A percentile compares a stretch with the other conserved stretches of the same genome.
These are phyloP conservation scores for Tenthredo distinguenda DNA, from an alignment of 2,888 invertebrate species.

Conservation along the genomic window DNA sequence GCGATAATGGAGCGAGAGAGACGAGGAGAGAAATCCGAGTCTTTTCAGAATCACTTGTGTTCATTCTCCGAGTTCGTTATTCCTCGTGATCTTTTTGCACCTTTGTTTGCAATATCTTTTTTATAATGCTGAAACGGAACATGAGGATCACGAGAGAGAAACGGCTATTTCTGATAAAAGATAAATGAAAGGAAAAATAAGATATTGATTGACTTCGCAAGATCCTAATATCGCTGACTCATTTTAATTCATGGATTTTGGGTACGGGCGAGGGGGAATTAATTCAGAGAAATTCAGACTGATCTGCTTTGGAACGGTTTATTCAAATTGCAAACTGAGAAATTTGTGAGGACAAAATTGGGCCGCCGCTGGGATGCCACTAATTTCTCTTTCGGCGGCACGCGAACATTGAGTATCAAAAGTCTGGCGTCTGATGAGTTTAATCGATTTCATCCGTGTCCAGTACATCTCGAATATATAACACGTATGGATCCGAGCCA, in stretches of 20 bases:
- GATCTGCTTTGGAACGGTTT: conserved; percentile 14
- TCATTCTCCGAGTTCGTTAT: background rate
- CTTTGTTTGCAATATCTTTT: background rate
- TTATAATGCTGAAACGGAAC: background rate
- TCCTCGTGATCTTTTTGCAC: conserved; percentile 21
- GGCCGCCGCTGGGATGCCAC: conserved; percentile 42
- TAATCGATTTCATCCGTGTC: conserved; percentile 46
- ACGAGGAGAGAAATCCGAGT: background rate
- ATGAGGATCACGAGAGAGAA: conserved; percentile 1
- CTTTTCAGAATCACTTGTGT: conserved; percentile 17
- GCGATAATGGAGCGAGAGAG: conserved; percentile 37
- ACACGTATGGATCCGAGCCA: conserved; percentile 32
- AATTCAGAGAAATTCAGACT: conserved; percentile 7
- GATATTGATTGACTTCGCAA: conserved; percentile 13
- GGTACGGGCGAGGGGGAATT: background rate
- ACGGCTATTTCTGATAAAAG: background rate
- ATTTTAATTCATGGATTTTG: conserved; percentile 15
- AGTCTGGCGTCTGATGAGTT: conserved; percentile 43
- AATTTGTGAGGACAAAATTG: conserved; percentile 46
- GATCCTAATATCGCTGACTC: background rate
- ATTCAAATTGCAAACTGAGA: conserved; percentile 47
- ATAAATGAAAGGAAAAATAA: background rate
- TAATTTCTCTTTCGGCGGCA: conserved; percentile 49
- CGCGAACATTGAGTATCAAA: conserved; percentile 48
- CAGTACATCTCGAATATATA: conserved; percentile 7